Evolutionary conservation across 2,113 vertebrate genomes (phyloP), one percentile per base, ranked within the genome.

Genomic region (Ceratotherium simum): DNA sequence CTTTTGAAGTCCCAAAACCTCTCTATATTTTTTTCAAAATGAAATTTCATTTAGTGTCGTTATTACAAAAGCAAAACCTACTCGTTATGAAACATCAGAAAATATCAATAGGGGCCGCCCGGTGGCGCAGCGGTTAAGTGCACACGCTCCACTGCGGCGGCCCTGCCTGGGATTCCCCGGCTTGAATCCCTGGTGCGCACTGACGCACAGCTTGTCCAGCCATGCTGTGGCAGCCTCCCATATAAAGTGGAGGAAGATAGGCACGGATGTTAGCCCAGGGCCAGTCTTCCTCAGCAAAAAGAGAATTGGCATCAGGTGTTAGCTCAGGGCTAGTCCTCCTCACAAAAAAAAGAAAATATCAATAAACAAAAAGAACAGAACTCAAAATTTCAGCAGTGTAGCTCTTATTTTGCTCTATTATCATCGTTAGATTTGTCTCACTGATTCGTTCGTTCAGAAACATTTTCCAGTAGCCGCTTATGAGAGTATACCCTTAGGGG

Each of bases 81-180:
- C 29, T 90, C 21, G 14, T 81, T 90, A 87, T 31, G 39, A 97
- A 95, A 96, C 51, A 64, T 33, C 29, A 86, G 51, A 72, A 95
- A 82, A 94, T 67, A 76, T 23, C 42, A 76, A 95, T 31, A 92
- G 42, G 42, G 42, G 42, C 42, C 5, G 5, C 42, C 42, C 5
- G 5, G 42, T 42, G 42, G 42, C 5, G 5, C 5, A 42, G 42
- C 42, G 42, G 42, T 4, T 42, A 42, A 42, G 42, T 42, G 42
- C 42, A 42, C 42, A 42, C 42, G 5, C 42, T 42, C 42, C 42
- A 42, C 42, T 42, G 42, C 5, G 5, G 42, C 42, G 42, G 42
- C 42, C 42, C 42, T 3, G 39, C n/a, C n/a, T 39, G 42, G 42
- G 42, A 4, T 39, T 42, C 5, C 42, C 5, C 5, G 42, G 42